These are phyloP conservation scores for Piaya cayana DNA, from an alignment of 2,113 vertebrate species.

Conservation along the genomic window DNA sequence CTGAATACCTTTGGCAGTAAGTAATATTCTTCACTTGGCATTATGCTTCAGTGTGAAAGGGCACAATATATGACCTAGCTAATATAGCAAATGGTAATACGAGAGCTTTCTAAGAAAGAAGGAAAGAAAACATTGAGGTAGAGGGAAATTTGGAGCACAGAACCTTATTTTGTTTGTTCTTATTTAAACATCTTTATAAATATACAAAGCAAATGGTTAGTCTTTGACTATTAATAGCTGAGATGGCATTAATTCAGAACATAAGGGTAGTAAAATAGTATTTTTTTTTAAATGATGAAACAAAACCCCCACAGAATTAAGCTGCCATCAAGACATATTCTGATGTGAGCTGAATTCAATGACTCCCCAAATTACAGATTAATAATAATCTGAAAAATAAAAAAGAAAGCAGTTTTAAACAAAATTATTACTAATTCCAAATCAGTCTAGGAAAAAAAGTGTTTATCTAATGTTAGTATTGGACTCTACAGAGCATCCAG, in stretches of 20 bases:
- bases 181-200: not conserved
- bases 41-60: slow-evolving; percentile 17
- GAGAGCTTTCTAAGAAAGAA: not conserved
- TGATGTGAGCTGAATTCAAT: not conserved
- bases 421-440: not conserved
- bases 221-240: not conserved
- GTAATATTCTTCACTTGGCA: slow-evolving; percentile 56
- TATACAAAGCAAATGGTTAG: not conserved
- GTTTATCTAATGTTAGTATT: not conserved
- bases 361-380: not conserved
- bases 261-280: not conserved
- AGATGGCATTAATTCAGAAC: not conserved
- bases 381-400: not conserved
- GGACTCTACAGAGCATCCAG: not conserved
- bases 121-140: not conserved
- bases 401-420: fast-evolving
- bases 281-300: not conserved
- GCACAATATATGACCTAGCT: slow-evolving; percentile 9
- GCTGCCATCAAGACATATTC: not conserved
- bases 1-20: slow-evolving; percentile 49
- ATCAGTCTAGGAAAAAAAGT: not conserved
- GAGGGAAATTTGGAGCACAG: not conserved
- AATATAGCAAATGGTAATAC: slow-evolving; percentile 1
- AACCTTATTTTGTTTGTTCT: not conserved
- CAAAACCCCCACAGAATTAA: not conserved